phyloP scores from a whole-genome alignment of 2,888 invertebrate genomes.

The Prenolepis imparis region DNA sequence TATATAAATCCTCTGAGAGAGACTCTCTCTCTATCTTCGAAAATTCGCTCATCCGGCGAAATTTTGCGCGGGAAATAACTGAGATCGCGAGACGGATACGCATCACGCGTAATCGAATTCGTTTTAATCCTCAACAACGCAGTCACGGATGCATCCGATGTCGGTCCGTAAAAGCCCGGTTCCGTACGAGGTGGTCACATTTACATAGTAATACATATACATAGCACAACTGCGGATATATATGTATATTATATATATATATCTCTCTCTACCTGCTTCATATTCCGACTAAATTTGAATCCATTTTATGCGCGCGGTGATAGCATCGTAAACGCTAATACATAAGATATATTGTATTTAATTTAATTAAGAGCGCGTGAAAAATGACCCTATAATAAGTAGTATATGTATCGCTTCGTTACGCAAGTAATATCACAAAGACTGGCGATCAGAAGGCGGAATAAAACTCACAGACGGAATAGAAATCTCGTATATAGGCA shows the following conservation, averaged over 20 bases:
- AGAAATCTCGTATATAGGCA: slow-evolving; percentile 9
- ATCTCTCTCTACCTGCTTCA: slow-evolving; percentile 39
- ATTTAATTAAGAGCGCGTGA: slow-evolving; percentile 13
- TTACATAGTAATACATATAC: slow-evolving; percentile 46
- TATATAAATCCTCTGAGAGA: slow-evolving; percentile 7
- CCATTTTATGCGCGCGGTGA: not conserved
- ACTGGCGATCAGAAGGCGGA: not conserved
- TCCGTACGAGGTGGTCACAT: slow-evolving; percentile 5
- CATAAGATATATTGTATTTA: slow-evolving; percentile 19
- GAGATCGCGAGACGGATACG: not conserved
- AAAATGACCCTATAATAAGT: not conserved
- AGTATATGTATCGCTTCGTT: not conserved
- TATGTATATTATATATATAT: slow-evolving; percentile 2
- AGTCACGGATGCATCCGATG: slow-evolving; percentile 11
- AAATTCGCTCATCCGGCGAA: slow-evolving; percentile 6
- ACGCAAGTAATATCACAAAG: not conserved
- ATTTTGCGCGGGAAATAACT: not conserved
- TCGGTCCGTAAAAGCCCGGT: slow-evolving; percentile 25
- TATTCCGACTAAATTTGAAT: slow-evolving; percentile 48
- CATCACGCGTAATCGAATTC: slow-evolving; percentile 30
- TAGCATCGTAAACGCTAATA: slow-evolving; percentile 15
- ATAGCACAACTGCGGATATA: slow-evolving; percentile 26
- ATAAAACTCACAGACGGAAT: not conserved
- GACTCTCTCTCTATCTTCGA: not conserved
- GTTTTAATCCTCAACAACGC: slow-evolving; percentile 18